phyloP scores from a whole-genome alignment of 2,113 vertebrate genomes.

The Sminthopsis crassicaudata region DNA sequence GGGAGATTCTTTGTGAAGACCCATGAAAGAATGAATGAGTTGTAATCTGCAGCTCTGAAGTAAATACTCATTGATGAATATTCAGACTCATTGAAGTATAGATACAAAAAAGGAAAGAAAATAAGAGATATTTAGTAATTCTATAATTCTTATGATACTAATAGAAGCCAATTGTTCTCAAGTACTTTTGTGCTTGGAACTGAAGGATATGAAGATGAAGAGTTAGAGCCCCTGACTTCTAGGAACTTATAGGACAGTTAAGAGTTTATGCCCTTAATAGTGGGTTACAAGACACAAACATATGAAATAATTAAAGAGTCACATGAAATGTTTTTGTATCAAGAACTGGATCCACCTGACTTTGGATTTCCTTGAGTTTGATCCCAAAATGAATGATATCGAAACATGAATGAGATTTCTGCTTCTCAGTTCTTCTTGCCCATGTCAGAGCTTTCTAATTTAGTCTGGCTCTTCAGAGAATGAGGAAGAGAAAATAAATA shows the following conservation, averaged over 20 bases:
- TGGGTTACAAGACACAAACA: neutral
- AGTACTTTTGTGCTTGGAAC: neutral
- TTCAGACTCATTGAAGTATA: neutral
- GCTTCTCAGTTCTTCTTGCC: neutral
- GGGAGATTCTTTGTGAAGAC: neutral
- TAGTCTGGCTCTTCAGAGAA: neutral
- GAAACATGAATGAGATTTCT: neutral
- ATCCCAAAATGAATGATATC: neutral
- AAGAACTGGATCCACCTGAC: neutral
- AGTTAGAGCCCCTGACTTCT: neutral
- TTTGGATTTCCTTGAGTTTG: neutral
- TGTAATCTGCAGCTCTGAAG: neutral
- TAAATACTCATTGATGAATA: neutral
- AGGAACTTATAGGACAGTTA: neutral
- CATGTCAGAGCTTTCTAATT: neutral
- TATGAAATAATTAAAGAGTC: neutral
- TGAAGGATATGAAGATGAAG: neutral
- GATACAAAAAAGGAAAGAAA: neutral
- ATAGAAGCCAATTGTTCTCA: neutral
- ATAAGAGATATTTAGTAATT: neutral
- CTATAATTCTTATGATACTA: neutral
- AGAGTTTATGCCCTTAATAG: neutral
- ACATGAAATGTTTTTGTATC: neutral
- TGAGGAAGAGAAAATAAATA: constrained; percentile 2
- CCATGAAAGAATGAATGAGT: neutral